Evolutionary conservation across 2,113 vertebrate species (phyloP).

Genomic region (Formicarius rufipectus): DNA sequence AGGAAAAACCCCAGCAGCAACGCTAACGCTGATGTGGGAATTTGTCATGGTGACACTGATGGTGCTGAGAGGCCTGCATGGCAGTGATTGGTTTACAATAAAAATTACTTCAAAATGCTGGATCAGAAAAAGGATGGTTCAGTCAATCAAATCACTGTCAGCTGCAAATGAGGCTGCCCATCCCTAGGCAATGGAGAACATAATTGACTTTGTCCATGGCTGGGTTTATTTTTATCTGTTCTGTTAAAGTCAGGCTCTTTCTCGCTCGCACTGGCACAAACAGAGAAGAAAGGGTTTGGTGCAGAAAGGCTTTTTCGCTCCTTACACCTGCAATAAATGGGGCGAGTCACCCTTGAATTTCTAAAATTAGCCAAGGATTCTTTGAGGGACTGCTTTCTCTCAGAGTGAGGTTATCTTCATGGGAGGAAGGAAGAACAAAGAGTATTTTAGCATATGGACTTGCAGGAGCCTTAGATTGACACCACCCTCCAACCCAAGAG

Average conservation of each 20-base stretch:
- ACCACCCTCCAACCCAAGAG: background rate
- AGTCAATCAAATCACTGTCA: constrained; percentile 63
- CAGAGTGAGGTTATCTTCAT: background rate
- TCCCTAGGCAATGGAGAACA: constrained; percentile 61
- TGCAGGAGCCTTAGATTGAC: background rate
- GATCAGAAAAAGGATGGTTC: constrained; percentile 42
- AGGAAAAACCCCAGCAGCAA: background rate
- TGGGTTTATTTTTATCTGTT: constrained; percentile 59
- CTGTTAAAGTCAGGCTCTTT: constrained; percentile 14
- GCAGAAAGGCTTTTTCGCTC: background rate
- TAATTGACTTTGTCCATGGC: constrained; percentile 57
- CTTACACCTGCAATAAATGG: background rate
- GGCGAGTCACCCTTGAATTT: background rate
- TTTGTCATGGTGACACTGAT: constrained; percentile 44
- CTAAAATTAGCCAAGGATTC: constrained; percentile 3
- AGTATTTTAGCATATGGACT: background rate
- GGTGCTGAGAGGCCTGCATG: constrained; percentile 36
- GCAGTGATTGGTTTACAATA: constrained; percentile 40
- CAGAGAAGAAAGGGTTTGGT: background rate
- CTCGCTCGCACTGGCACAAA: background rate
- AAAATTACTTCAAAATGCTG: constrained; percentile 52
- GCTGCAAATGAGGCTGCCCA: constrained; percentile 67
- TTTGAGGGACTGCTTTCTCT: background rate
- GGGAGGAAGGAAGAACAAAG: background rate
- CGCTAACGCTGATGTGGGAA: background rate